Base-by-base conservation (phyloP, 1,140 invertebrate species). In the Stenopsyche tienmushanensis region DNA sequence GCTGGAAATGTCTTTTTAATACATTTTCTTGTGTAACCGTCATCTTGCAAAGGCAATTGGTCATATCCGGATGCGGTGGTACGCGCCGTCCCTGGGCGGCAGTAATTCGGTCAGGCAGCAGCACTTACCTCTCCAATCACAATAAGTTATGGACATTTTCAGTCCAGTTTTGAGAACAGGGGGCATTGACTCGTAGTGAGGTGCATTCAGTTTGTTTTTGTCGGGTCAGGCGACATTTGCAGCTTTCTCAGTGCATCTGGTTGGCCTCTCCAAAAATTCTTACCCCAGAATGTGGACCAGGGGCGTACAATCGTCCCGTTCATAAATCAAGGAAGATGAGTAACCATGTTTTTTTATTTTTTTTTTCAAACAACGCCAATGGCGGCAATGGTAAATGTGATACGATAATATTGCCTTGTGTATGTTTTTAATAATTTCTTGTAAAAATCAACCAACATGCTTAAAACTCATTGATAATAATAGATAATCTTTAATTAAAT, bases 111-210 rank as follows among this genome's bases (percentile, higher is more conserved):
- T 65, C 66, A 66, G 25, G 44, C 24, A 15, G 45, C 42, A 41
- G 18, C 62, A 24, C 55, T 25, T 50, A 20, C 58, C 15, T 26
- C 44, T 21, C 39, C 49, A 62, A 63, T 47, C 44, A 66, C 52
- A 53, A 59, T 59, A 64, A 64, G 54, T 64, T 62, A 65, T 68
- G 66, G 54, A 42, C 62, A 55, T 65, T 64, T 62, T 47, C 52
- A 64, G 59, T 67, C 65, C 62, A 69, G 47, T 69, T 69, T 62
- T 62, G 53, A 52, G 65, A 64, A 57, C 60, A 54, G 15, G 52
- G 65, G 66, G 55, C 66, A 62, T 41, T 60, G 66, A 69, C 62
- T 62, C 42, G 9, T 17, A 10, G 50, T n/a, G 54, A 10, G 24
- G 1, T 60, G 13, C 17, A 49, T 59, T 26, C 17, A 18, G 10